These are phyloP conservation scores for Cladopsammia gracilis DNA, from an alignment of 64 coral and sea anemone species.

Conservation along the genomic window DNA sequence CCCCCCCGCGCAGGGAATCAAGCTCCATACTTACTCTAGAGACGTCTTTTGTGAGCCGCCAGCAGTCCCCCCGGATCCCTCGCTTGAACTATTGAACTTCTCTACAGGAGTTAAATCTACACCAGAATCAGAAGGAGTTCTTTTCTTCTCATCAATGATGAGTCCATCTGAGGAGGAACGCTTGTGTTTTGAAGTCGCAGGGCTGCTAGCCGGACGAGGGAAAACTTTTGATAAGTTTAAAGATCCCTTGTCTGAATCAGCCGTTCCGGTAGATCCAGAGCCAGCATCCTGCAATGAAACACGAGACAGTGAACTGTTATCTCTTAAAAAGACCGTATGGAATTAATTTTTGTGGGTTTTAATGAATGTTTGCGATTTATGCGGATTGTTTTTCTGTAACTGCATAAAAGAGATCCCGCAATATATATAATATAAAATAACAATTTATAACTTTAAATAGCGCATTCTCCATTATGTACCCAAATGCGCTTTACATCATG, in stretches of 20 bases:
- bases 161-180: constrained; percentile 82
- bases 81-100: constrained; percentile 75
- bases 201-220: constrained; percentile 86
- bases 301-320: background rate
- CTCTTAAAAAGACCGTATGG: background rate
- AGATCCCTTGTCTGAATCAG: background rate
- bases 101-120: constrained; percentile 50
- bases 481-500: too few species aligned
- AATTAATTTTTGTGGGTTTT: too few species aligned
- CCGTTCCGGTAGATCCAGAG: background rate
- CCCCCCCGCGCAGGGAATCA: too few species aligned
- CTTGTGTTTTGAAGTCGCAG: constrained; percentile 68
- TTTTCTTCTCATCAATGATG: constrained; percentile 35
- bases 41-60: background rate
- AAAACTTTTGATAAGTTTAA: constrained; percentile 85
- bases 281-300: background rate
- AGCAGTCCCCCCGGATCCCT: constrained; percentile 36
- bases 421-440: too few species aligned
- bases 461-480: too few species aligned
- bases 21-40: constrained; percentile 58
- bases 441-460: too few species aligned
- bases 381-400: too few species aligned
- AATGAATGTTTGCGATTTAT: too few species aligned
- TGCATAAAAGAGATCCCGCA: too few species aligned
- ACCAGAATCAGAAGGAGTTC: constrained; percentile 48